These are phyloP conservation scores for Zaprionus camerounensis DNA, from an alignment of 1,140 invertebrate genomes.

Conservation along the genomic window DNA sequence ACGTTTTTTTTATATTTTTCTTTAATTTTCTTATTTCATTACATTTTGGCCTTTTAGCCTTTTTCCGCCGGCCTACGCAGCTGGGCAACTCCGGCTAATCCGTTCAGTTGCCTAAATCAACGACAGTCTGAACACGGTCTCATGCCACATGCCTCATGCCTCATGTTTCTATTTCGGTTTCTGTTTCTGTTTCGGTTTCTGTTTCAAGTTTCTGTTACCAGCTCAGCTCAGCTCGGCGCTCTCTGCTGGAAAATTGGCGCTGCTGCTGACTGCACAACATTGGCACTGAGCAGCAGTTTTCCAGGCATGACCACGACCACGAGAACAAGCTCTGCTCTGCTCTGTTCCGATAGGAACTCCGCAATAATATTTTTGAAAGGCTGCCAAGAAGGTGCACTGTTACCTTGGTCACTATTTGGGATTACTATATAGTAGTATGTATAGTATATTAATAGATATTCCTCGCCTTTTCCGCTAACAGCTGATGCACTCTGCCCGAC, in stretches of 20 bases:
- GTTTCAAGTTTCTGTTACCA: slow-evolving; percentile 44
- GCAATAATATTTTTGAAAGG: slow-evolving; percentile 7
- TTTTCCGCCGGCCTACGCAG: slow-evolving; percentile 16
- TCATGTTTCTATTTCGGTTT: slow-evolving; percentile 36
- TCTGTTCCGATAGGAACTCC: slow-evolving; percentile 16
- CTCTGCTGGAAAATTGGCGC: slow-evolving; percentile 41
- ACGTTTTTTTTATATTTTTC: slow-evolving; percentile 11
- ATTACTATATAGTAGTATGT: not conserved
- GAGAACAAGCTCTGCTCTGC: slow-evolving; percentile 10
- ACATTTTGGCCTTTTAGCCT: not conserved
- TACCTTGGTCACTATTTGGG: not conserved
- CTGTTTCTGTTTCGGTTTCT: slow-evolving; percentile 26
- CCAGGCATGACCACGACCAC: slow-evolving; percentile 29
- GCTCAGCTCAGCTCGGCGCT: slow-evolving; percentile 17
- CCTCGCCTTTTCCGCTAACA: slow-evolving; percentile 10
- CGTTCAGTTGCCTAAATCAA: slow-evolving; percentile 26
- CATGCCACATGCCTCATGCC: not conserved
- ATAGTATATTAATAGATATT: not conserved
- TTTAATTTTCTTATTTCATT: slow-evolving; percentile 1
- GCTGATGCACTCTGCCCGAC: slow-evolving; percentile 25
- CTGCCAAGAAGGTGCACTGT: slow-evolving; percentile 10
- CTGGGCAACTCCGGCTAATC: slow-evolving; percentile 6
- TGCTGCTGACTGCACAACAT: slow-evolving; percentile 35
- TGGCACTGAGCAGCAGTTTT: slow-evolving; percentile 35
- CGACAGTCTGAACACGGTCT: slow-evolving; percentile 20